Conservation (phyloP, 1,140 invertebrate genomes). For the Ooceraea biroi region DNA sequence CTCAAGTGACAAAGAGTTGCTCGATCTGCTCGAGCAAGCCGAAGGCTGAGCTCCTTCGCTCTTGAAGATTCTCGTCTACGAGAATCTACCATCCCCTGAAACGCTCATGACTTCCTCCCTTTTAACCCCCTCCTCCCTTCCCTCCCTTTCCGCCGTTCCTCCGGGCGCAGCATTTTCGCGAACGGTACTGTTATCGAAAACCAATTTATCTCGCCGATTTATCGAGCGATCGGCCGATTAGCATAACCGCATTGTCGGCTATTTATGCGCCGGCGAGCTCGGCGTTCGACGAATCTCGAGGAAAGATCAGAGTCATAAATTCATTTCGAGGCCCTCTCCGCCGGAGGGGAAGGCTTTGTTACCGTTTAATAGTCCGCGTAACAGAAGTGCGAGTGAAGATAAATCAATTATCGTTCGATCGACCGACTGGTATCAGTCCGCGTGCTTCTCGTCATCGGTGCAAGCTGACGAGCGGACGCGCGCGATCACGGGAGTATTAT, state of each 20-base stretch:
- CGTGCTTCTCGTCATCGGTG: slow-evolving; percentile 11
- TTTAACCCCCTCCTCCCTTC: slow-evolving; percentile 16
- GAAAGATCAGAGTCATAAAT: slow-evolving; percentile 40
- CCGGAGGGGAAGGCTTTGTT: neutral
- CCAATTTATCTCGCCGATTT: slow-evolving; percentile 62
- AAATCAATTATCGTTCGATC: slow-evolving; percentile 23
- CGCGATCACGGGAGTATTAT: slow-evolving; percentile 22
- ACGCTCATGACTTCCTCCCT: slow-evolving; percentile 32
- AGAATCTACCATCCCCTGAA: neutral
- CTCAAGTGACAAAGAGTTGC: slow-evolving; percentile 68
- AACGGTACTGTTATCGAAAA: slow-evolving; percentile 58
- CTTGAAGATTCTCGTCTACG: slow-evolving; percentile 55
- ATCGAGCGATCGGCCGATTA: slow-evolving; percentile 48
- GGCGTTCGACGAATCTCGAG: neutral
- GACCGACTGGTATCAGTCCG: neutral
- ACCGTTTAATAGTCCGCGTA: slow-evolving; percentile 10
- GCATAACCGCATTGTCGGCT: slow-evolving; percentile 48
- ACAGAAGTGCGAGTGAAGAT: slow-evolving; percentile 15
- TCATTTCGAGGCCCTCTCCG: neutral
- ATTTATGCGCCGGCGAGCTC: slow-evolving; percentile 48
- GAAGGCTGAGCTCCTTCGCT: slow-evolving; percentile 33
- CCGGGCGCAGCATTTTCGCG: slow-evolving; percentile 14
- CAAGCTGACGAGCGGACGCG: neutral
- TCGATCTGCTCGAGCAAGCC: slow-evolving; percentile 34
- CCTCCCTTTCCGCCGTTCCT: neutral